Evolutionary conservation across 2,888 invertebrate genomes (phyloP), one percentile per base, ranked within the genome.

Genomic region (Eugnorisma glareosa): DNA sequence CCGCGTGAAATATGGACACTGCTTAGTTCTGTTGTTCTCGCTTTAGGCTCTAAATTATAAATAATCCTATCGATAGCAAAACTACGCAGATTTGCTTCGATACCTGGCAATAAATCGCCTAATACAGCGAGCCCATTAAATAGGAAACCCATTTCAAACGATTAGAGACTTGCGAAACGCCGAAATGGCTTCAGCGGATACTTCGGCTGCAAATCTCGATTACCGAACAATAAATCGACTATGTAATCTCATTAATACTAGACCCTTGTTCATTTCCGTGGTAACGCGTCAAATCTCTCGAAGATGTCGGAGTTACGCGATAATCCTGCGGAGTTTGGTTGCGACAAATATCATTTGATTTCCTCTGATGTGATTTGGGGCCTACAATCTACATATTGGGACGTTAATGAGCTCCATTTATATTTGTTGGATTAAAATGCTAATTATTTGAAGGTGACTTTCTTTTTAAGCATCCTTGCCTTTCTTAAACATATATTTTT

Each of bases 221-320:
- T 88, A 87, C 77, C 80, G 80, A 83, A 87, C 91, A 89, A 92
- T 92, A 92, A 92, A 93, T 93, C 89, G 85, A 82, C 85, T 86
- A 87, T 85, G 89, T 91, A 90, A 91, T 87, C 90, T 91, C 90
- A 90, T 93, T 91, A 90, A 90, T 89, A 89, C 87, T 86, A 86
- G 73, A 88, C 86, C 85, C 87, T 86, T 86, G 89, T 88, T 84
- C 77, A 75, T 82, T 85, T 78, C 78, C 75, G 74, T 70, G 73
- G 75, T 85, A 83, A 81, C 74, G 82, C 82, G 76, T 72, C 77
- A 75, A 75, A 82, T 80, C 67, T 82, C 72, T 51, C 40, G 45
- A 82, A 81, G 75, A 77, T 81, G 63, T 37, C 67, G 57, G 64
- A 57, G 66, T 71, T 31, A 71, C 31, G 69, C 79, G 79, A 80